Percentiles rank a stretch among this genome's conserved stretches.
These are phyloP conservation scores for Amblyornis subalaris DNA, from an alignment of 2,113 vertebrate species.

Conservation along the genomic window DNA sequence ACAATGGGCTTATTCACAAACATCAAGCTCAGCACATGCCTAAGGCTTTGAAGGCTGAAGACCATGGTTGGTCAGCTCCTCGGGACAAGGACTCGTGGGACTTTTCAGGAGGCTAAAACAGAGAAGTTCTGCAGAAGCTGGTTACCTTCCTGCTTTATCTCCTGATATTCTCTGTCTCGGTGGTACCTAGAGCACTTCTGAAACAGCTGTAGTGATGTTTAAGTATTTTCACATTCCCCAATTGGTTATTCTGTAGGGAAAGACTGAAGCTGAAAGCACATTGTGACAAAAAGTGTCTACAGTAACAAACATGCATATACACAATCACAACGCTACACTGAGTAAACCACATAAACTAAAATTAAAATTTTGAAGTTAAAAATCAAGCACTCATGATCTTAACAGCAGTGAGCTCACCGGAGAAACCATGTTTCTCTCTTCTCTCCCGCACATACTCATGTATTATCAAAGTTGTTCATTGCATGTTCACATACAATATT, in stretches of 20 bases:
- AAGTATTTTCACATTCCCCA: background rate
- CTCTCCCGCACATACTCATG: background rate
- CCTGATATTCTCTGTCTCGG: background rate
- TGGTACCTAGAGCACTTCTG: background rate
- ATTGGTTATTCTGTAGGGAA: background rate
- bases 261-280: background rate
- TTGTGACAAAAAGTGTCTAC: background rate
- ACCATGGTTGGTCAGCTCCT: background rate
- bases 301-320: background rate
- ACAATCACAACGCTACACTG: background rate
- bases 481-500: background rate
- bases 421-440: background rate
- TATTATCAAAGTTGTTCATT: background rate
- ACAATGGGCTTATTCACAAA: slow-evolving; percentile 52
- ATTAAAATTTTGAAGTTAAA: background rate
- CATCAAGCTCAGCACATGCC: background rate
- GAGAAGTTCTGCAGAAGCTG: background rate
- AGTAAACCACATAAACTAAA: background rate
- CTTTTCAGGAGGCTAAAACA: background rate
- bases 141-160: background rate
- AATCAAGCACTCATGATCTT: background rate
- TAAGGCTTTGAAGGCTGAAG: slow-evolving; percentile 3
- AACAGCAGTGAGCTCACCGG: background rate
- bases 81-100: background rate
- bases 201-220: background rate